Conservation (phyloP, 2,888 invertebrate genomes). For the Cosmia pyralina region DNA sequence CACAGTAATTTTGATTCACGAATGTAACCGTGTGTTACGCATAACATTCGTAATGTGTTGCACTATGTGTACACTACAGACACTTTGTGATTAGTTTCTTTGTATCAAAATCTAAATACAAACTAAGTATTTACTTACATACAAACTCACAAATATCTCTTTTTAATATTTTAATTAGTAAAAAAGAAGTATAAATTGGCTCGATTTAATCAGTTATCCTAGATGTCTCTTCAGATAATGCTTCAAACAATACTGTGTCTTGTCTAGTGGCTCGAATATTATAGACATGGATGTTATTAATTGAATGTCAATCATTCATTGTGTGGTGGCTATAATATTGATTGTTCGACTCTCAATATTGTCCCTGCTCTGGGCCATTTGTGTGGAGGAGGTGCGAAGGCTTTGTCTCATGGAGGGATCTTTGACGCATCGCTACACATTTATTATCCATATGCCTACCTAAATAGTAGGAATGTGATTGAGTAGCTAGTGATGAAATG, state of each 20-base stretch:
- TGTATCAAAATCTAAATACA: too few species aligned
- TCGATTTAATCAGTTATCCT: not conserved
- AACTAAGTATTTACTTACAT: too few species aligned
- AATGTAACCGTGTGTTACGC: too few species aligned
- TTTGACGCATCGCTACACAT: not conserved
- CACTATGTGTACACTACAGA: too few species aligned
- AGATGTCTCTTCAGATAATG: slow-evolving; percentile 16
- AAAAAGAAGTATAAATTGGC: not conserved
- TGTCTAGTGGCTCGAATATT: slow-evolving; percentile 3
- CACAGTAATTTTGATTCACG: too few species aligned
- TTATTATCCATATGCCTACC: not conserved
- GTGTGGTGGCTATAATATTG: slow-evolving; percentile 6
- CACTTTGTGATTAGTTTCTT: too few species aligned
- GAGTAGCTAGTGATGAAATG: not conserved
- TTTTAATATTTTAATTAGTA: too few species aligned
- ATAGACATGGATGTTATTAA: slow-evolving; percentile 6
- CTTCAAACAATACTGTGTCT: not conserved
- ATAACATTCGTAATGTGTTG: too few species aligned
- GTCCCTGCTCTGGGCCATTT: slow-evolving; percentile 28
- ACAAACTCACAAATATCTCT: too few species aligned
- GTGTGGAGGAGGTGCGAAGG: not conserved
- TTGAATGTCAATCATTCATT: slow-evolving; percentile 30
- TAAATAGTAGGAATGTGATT: not conserved
- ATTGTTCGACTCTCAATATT: slow-evolving; percentile 15
- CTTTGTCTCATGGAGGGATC: slow-evolving; percentile 1